Percentiles rank a stretch among this genome's conserved stretches.
Conservation (phyloP, 2,888 invertebrate species). For the Cryptus armator region DNA sequence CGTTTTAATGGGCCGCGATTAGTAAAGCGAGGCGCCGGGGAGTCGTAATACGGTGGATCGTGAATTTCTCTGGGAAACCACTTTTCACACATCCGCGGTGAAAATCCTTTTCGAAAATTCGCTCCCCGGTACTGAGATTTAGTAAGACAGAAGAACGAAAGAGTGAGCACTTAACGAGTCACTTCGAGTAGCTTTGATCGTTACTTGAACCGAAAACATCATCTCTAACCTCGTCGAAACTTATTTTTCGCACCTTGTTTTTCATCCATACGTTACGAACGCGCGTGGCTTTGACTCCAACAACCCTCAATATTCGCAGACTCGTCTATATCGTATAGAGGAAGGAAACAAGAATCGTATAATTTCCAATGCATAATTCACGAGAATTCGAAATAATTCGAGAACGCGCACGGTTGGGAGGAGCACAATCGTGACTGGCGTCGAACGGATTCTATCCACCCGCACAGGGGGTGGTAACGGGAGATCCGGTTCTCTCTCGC, state of each 20-base stretch:
- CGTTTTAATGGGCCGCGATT: conserved; percentile 83
- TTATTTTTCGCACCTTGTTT: background rate
- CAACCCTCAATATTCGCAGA: conserved; percentile 19
- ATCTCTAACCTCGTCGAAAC: background rate
- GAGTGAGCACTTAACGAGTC: conserved; percentile 3
- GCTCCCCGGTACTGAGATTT: background rate
- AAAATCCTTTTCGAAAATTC: conserved; percentile 53
- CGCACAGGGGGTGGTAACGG: conserved; percentile 56
- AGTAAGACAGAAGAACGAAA: conserved; percentile 7
- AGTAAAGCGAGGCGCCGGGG: conserved; percentile 83
- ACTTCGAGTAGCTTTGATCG: background rate
- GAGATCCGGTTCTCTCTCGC: conserved; percentile 42
- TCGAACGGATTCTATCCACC: conserved; percentile 69
- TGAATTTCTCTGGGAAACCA: conserved; percentile 76
- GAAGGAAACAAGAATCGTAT: conserved; percentile 66
- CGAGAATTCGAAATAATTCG: conserved; percentile 73
- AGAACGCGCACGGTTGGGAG: conserved; percentile 50
- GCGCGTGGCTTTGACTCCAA: conserved; percentile 6
- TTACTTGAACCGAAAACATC: conserved; percentile 1
- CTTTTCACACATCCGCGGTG: conserved; percentile 77
- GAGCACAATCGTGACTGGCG: conserved; percentile 67
- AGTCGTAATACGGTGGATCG: conserved; percentile 76
- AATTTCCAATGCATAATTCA: conserved; percentile 74
- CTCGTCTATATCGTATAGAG: conserved; percentile 37
- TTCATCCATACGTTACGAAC: background rate